Evolutionary conservation across 2,113 vertebrate species (phyloP), one percentile per base, ranked within the genome.

Genomic region (Amazona guildingii): DNA sequence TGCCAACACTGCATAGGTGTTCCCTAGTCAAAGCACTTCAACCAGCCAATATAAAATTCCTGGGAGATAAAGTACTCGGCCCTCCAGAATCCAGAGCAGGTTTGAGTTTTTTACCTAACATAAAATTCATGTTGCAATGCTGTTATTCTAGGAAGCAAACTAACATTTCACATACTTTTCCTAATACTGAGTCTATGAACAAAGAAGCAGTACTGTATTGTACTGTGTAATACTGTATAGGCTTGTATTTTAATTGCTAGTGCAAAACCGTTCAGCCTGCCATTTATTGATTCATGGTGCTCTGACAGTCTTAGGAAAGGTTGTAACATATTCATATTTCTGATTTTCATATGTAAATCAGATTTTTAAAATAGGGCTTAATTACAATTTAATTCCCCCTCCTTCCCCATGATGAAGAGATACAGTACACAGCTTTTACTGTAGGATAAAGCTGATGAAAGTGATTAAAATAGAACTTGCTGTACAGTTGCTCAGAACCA

Each of bases 381-480:
- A 90, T 83, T 90, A 69, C 54, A 91, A 35, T 21, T 86, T 87
- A 79, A 91, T 92, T 91, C 29, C 78, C 27, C 24, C 28, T 90
- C 51, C 75, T 76, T 28, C 41, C 10, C 49, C 28, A 13, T 3
- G 51, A 84, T 52, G 39, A 62, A 72, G 17, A 84, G 83, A 90
- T 52, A 80, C 9, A 51, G 64, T 41, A 75, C 73, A 68, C 55
- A 86, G 77, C 64, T 90, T 93, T 88, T 77, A 78, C 82, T 88
- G 76, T 44, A 86, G 52, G 55, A 93, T 84, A 91, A 95, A 94
- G 92, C 87, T 92, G 90, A 96, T 83, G 80, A 76, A 94, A 84
- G 61, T 72, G 73, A 95, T 83, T 86, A 91, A 96, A 89, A 95
- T 33, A 94, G 88, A 95, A 94, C 67, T 95, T 76, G 93, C 55